Evolutionary conservation across 2,797 vertebrate genomes (phyloP).

Genomic region (Dendrocincla fuliginosa): DNA sequence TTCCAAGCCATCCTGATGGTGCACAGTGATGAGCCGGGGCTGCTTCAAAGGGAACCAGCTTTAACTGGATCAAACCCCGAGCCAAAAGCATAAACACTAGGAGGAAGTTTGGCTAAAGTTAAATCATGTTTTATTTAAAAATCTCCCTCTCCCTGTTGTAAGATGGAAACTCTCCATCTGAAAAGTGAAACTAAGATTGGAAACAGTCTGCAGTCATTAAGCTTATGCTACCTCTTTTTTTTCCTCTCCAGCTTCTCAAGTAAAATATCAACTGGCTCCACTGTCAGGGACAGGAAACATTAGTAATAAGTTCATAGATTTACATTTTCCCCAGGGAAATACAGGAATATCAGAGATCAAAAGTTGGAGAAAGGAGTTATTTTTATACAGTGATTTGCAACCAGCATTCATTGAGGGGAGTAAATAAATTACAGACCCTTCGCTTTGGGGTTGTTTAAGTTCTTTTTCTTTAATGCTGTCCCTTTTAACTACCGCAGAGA

Average conservation of each 20-base stretch:
- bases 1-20: background rate
- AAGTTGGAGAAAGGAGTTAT: slow-evolving; percentile 74
- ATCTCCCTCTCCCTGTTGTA: slow-evolving; percentile 63
- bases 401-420: slow-evolving; percentile 62
- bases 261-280: slow-evolving; percentile 78
- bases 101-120: slow-evolving; percentile 79
- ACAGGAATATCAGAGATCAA: slow-evolving; percentile 75
- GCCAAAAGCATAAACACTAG: slow-evolving; percentile 76
- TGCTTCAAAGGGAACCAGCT: slow-evolving; percentile 70
- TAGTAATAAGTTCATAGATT: slow-evolving; percentile 80
- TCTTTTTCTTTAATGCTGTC: slow-evolving; percentile 36
- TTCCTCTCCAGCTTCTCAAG: slow-evolving; percentile 54
- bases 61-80: slow-evolving; percentile 61
- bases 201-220: slow-evolving; percentile 75
- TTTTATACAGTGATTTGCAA: slow-evolving; percentile 74
- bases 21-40: slow-evolving; percentile 49
- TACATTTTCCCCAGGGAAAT: slow-evolving; percentile 77
- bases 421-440: slow-evolving; percentile 71
- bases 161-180: slow-evolving; percentile 76
- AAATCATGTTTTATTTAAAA: slow-evolving; percentile 78
- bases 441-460: slow-evolving; percentile 61
- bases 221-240: slow-evolving; percentile 50
- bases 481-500: slow-evolving; percentile 55
- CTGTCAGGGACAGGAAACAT: slow-evolving; percentile 80
- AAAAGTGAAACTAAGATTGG: slow-evolving; percentile 78